Conservation (phyloP, 2,797 vertebrate species). For the Takifugu rubripes region DNA sequence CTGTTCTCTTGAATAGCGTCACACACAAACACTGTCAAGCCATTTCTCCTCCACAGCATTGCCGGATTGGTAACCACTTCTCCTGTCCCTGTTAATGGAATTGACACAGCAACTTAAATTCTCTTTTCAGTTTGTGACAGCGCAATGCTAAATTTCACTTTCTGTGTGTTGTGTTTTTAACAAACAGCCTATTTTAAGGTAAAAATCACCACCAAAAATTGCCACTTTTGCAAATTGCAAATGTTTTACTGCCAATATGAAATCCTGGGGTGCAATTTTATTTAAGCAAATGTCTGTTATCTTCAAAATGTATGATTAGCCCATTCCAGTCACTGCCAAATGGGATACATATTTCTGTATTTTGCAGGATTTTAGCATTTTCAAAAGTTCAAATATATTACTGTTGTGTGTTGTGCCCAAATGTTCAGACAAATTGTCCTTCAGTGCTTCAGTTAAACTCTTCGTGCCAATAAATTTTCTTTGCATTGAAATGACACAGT, state of each 20-base stretch:
- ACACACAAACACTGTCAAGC: slow-evolving; percentile 51
- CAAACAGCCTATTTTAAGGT: slow-evolving; percentile 31
- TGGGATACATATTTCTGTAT: background rate
- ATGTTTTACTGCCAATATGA: slow-evolving; percentile 2
- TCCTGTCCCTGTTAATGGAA: slow-evolving; percentile 29
- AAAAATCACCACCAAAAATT: background rate
- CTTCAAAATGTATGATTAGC: background rate
- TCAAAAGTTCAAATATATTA: background rate
- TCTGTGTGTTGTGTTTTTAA: slow-evolving; percentile 36
- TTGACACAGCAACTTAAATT: slow-evolving; percentile 15
- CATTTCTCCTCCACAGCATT: slow-evolving; percentile 26
- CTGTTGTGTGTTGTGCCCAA: background rate
- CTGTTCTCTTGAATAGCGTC: slow-evolving; percentile 53
- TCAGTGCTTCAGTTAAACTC: background rate
- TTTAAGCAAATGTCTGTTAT: slow-evolving; percentile 2
- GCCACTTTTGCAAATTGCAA: too few relatives aligned
- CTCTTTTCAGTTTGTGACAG: too few relatives aligned
- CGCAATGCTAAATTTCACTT: slow-evolving; percentile 10
- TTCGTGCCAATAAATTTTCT: background rate
- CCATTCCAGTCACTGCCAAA: background rate
- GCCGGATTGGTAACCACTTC: slow-evolving; percentile 3
- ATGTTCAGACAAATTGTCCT: background rate
- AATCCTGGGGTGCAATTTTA: background rate
- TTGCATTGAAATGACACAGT: background rate
- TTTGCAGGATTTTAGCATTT: background rate